Conservation (phyloP, 2,113 vertebrate species). For the Tringa solitaria region DNA sequence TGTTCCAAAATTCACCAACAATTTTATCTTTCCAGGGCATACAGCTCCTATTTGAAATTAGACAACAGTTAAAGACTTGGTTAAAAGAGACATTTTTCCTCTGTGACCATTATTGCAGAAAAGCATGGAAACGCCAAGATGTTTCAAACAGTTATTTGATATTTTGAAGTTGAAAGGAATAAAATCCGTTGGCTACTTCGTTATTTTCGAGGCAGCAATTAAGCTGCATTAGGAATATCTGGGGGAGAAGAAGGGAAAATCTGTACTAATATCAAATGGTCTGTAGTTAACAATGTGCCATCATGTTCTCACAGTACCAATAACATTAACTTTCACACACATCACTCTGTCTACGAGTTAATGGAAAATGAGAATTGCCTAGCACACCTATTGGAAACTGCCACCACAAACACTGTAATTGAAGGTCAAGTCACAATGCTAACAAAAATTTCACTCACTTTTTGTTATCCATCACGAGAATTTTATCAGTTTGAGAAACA, state of each 20-base stretch:
- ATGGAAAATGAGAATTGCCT: conserved; percentile 29
- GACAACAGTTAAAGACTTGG: background rate
- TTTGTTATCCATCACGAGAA: background rate
- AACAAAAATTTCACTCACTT: background rate
- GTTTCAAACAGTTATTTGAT: background rate
- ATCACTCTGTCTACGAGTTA: background rate
- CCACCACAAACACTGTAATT: background rate
- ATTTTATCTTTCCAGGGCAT: background rate
- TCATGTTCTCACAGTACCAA: background rate
- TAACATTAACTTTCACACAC: background rate
- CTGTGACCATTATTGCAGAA: background rate
- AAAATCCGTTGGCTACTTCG: background rate
- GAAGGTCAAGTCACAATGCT: background rate
- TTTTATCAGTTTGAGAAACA: background rate
- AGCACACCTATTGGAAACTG: background rate
- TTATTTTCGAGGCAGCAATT: background rate
- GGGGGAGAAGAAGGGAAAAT: background rate
- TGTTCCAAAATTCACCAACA: background rate
- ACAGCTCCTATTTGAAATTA: background rate
- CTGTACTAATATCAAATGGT: background rate
- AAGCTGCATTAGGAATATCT: background rate
- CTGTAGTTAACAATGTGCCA: background rate
- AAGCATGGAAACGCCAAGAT: background rate
- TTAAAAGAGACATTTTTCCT: background rate
- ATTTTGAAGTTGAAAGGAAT: background rate